Percentiles rank a stretch among this genome's conserved stretches.
These are phyloP conservation scores for Harmothoe impar DNA, from an alignment of 2,888 invertebrate genomes.

Conservation along the genomic window DNA sequence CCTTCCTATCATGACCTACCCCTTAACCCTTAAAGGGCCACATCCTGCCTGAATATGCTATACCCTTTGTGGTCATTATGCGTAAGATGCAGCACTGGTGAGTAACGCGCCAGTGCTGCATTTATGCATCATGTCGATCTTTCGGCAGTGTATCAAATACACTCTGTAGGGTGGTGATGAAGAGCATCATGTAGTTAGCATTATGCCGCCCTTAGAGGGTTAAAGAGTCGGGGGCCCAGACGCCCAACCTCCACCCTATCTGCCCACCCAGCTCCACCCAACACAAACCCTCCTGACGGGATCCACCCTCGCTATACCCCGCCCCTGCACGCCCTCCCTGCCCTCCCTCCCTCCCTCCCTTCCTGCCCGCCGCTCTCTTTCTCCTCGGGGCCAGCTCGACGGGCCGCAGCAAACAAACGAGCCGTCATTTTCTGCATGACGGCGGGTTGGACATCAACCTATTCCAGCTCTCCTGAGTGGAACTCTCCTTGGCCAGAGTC, in stretches of 20 bases:
- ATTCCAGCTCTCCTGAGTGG: conserved; percentile 45
- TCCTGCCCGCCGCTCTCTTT: background rate
- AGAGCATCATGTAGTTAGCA: no score
- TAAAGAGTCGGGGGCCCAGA: no score
- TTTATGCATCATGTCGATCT: no score
- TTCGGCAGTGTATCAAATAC: no score
- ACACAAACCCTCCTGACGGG: background rate
- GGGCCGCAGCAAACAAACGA: conserved; percentile 8
- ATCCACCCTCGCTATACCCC: background rate
- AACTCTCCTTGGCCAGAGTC: background rate
- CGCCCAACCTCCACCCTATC: background rate
- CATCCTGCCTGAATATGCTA: no score
- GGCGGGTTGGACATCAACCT: conserved; percentile 25
- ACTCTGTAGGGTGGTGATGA: no score
- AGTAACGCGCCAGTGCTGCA: no score
- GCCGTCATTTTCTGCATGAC: conserved; percentile 59
- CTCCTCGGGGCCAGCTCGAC: background rate
- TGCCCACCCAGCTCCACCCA: background rate
- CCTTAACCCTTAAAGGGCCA: no score
- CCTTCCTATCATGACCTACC: background rate
- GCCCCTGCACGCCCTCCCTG: background rate
- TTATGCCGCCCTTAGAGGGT: no score
- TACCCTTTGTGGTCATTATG: no score
- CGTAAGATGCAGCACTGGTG: no score
- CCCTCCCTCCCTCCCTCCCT: background rate